phyloP scores from a whole-genome alignment of 2,888 invertebrate genomes.

The Eupsilia transversa region DNA sequence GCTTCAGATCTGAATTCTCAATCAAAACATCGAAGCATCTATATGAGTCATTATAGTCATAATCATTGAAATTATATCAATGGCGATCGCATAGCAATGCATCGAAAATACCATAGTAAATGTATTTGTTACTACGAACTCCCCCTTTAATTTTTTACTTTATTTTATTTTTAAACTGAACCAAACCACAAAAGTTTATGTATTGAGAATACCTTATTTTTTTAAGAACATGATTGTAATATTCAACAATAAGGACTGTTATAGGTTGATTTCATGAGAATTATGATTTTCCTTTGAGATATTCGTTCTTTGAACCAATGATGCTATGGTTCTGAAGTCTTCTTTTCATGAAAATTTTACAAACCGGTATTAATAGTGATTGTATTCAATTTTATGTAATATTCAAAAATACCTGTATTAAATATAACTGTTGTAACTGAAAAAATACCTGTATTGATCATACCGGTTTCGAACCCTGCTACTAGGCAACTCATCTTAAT shows the following conservation, averaged over 20 bases:
- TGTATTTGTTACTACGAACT: neutral
- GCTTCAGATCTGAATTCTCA: slow-evolving; percentile 44
- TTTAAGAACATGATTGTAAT: neutral
- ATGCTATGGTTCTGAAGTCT: neutral
- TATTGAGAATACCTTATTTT: neutral
- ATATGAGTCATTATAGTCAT: slow-evolving; percentile 6
- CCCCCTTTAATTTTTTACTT: no score
- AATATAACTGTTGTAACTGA: no score
- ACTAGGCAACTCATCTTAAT: slow-evolving; percentile 17
- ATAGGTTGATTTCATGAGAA: neutral
- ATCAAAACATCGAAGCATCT: slow-evolving; percentile 36
- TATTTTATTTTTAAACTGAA: no score
- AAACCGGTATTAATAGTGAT: no score
- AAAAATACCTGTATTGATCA: no score
- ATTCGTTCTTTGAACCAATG: neutral
- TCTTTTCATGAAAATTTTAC: neutral
- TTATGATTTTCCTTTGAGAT: neutral
- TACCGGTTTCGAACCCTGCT: no score
- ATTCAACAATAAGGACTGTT: neutral
- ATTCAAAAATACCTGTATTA: no score
- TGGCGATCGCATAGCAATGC: slow-evolving; percentile 1
- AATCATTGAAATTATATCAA: slow-evolving; percentile 5
- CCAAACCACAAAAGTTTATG: neutral
- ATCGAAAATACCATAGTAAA: neutral
- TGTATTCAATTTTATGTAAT: no score